Base-by-base conservation (phyloP, 2,888 invertebrate species). In the Sinelater perroti region DNA sequence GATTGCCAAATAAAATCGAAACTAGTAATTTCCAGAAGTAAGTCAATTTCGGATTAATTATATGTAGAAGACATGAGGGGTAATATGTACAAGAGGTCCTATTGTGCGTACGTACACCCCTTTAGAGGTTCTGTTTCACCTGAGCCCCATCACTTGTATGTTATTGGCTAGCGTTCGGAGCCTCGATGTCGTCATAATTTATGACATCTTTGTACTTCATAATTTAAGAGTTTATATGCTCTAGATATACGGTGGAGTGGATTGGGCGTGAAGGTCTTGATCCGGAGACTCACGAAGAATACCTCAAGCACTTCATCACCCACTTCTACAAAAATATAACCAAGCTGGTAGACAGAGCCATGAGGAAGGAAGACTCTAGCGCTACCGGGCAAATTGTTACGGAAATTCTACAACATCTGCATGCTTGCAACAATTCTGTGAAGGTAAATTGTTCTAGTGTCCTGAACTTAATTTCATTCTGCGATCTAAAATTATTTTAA, bases 181-280 rank as follows among this genome's bases (percentile, higher is more conserved):
- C n/a, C n/a, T n/a, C n/a, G n/a, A n/a, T n/a, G n/a, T n/a, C n/a
- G n/a, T n/a, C n/a, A n/a, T n/a, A n/a, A n/a, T n/a, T n/a, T n/a
- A n/a, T n/a, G n/a, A n/a, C n/a, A n/a, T n/a, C 11, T 52, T 62
- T 65, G 14, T 21, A 36, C 11, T 30, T 46, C 6, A 13, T 33
- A 3, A 6, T 11, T 13, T n/a, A 33, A 13, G 14, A 33, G 2
- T 2, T 33, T 13, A 3, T 16, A 35, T 33, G 10, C 3, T 13
- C 4, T 13, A 93, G 94, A 68, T 95, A 95, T 71, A 94, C 93
- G 0, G 94, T 98, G 0, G 97, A 97, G 74, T 98, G 98, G 98
- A 93, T 95, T 35, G 97, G 97, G 0, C 85, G 97, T 42, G 95
- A 96, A 74, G 97, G 97, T 20, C 80, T 98, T 20, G 95, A 96